These are phyloP conservation scores for Cantharis lateralis DNA, from an alignment of 2,888 invertebrate species.

Conservation along the genomic window DNA sequence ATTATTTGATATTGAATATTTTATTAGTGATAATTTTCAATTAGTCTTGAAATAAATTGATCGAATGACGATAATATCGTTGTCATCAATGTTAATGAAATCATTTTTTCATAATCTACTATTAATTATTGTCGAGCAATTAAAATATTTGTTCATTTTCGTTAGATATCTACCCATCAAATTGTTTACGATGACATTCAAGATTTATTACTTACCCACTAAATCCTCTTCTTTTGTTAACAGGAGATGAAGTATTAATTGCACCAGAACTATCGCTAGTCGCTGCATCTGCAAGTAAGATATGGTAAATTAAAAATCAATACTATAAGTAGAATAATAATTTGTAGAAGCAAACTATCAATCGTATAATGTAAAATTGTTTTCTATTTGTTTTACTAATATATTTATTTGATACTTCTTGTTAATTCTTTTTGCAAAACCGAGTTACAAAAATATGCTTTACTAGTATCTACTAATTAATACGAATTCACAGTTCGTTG, in stretches of 20 bases:
- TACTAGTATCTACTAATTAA: too few species aligned
- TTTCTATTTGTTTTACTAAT: background rate
- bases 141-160: background rate
- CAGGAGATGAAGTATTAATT: slow-evolving; percentile 75
- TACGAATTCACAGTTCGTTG: too few species aligned
- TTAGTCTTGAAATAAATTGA: background rate
- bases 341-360: background rate
- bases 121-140: background rate
- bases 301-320: background rate
- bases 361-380: background rate
- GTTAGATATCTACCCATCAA: background rate
- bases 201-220: slow-evolving; percentile 71
- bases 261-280: slow-evolving; percentile 65
- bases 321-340: background rate
- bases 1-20: background rate
- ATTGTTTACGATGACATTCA: background rate
- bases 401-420: background rate
- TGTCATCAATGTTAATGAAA: background rate
- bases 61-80: background rate
- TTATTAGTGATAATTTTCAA: background rate
- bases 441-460: background rate
- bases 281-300: slow-evolving; percentile 63
- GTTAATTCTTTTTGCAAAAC: background rate
- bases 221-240: slow-evolving; percentile 83
- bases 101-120: background rate